A percentile compares a stretch with the other conserved stretches of the same genome.
These are phyloP conservation scores for Xyrichtys novacula DNA, from an alignment of 2,797 vertebrate genomes.

Conservation along the genomic window DNA sequence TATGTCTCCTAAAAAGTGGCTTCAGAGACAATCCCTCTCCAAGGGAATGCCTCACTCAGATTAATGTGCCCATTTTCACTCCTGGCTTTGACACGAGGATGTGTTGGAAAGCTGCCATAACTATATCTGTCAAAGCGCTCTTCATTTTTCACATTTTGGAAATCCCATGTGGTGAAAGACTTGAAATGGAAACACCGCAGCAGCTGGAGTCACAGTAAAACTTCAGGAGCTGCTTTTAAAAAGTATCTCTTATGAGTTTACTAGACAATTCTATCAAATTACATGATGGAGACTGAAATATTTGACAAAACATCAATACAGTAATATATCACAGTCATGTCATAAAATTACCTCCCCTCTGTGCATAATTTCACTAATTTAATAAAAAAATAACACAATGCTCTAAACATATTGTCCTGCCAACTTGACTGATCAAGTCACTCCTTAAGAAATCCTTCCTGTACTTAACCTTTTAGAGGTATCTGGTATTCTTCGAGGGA, in stretches of 20 bases:
- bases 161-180: constrained; percentile 16
- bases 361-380: no score
- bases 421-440: no score
- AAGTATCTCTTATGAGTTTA: constrained; percentile 1
- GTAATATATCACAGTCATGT: no score
- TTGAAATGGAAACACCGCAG: constrained; percentile 6
- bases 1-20: constrained; percentile 9
- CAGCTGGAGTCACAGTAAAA: constrained; percentile 10
- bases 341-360: no score
- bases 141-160: constrained; percentile 6
- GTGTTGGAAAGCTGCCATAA: constrained; percentile 14
- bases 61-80: constrained; percentile 21
- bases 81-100: constrained; percentile 9
- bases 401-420: no score
- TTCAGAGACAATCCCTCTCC: constrained; percentile 8
- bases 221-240: neutral
- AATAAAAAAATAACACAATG: no score
- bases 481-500: no score
- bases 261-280: neutral
- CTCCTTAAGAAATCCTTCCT: no score
- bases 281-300: neutral
- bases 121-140: constrained; percentile 5
- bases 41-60: constrained; percentile 14
- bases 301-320: neutral
- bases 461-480: no score